Base-by-base conservation (phyloP, 1,140 invertebrate species). In the Leptopilina boulardi region DNA sequence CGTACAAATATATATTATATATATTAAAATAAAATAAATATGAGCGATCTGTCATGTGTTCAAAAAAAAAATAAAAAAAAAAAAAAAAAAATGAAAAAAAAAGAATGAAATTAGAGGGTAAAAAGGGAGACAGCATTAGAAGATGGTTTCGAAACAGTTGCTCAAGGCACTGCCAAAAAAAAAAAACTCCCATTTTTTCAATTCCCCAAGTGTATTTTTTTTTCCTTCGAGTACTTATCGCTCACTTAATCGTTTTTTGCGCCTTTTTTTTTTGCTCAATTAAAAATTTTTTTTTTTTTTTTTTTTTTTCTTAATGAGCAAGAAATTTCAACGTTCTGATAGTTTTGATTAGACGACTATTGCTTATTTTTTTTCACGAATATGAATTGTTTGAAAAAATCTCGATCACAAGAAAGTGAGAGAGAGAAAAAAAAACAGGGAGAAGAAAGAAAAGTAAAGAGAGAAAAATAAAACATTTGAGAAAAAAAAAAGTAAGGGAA, bases 121-220 rank as follows among this genome's bases (percentile, higher is more conserved):
- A 87, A 51, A 51, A 18, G 38, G 77, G 75, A 86, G 82, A 84
- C 81, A 85, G 77, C 47, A 30, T 23, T 66, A 66, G 56, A 85
- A 38, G 72, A 84, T 87, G 78, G 86, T 88, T 89, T 89, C 82
- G 85, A 81, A 88, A 89, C 83, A 87, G 89, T 91, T 90, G 89
- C 89, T 90, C 89, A 90, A 90, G 86, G 88, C 89, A 90, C 89
- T 91, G 89, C 89, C 89, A 90, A 85, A 30, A 30, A 90, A 85
- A 30, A 30, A 30, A 38, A 80, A 84, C 79, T 85, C 77, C 81
- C 82, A 8, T 82, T 84, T 85, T 85, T 76, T 84, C 47, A 56
- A 77, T 56, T 74, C n/a, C 10, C 59, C 21, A 30, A 66, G 13
- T 66, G 26, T 78, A 73, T 80, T 70, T 74, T 78, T 51, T 79